Evolutionary conservation across 2,888 invertebrate genomes (phyloP).

Genomic region (Serripes groenlandicus): DNA sequence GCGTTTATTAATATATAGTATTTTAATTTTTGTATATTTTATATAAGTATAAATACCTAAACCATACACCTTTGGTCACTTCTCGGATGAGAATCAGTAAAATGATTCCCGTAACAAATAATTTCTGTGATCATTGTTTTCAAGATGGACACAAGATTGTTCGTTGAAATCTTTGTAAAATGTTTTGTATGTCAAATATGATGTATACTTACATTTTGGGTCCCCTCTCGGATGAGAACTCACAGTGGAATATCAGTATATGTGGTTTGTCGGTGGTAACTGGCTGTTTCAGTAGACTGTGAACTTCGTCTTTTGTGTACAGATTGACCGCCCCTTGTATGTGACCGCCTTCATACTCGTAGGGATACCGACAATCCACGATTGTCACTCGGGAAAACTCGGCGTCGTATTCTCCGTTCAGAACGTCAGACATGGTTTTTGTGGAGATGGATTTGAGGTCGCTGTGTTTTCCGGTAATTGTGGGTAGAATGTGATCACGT

Average conservation of each 20-base stretch:
- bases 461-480: slow-evolving; percentile 73
- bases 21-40: too few relatives aligned
- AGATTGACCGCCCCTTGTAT: slow-evolving; percentile 51
- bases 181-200: background rate
- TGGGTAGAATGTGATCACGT: slow-evolving; percentile 74
- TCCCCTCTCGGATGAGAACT: slow-evolving; percentile 63
- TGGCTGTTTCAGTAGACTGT: slow-evolving; percentile 31
- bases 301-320: slow-evolving; percentile 56
- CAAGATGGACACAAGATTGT: too few relatives aligned
- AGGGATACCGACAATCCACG: slow-evolving; percentile 58
- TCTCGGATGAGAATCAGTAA: too few relatives aligned
- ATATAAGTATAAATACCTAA: too few relatives aligned
- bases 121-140: too few relatives aligned
- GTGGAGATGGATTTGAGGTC: slow-evolving; percentile 81
- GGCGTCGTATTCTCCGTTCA: slow-evolving; percentile 38
- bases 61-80: too few relatives aligned
- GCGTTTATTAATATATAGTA: too few relatives aligned
- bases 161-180: too few relatives aligned
- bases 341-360: slow-evolving; percentile 58
- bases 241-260: slow-evolving; percentile 62
- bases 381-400: slow-evolving; percentile 35
- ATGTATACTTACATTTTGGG: slow-evolving; percentile 55
- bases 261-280: slow-evolving; percentile 57
- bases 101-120: too few relatives aligned
- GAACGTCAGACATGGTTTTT: slow-evolving; percentile 62